Evolutionary conservation across 2,888 invertebrate genomes (phyloP).

Genomic region (Unio delphinus): DNA sequence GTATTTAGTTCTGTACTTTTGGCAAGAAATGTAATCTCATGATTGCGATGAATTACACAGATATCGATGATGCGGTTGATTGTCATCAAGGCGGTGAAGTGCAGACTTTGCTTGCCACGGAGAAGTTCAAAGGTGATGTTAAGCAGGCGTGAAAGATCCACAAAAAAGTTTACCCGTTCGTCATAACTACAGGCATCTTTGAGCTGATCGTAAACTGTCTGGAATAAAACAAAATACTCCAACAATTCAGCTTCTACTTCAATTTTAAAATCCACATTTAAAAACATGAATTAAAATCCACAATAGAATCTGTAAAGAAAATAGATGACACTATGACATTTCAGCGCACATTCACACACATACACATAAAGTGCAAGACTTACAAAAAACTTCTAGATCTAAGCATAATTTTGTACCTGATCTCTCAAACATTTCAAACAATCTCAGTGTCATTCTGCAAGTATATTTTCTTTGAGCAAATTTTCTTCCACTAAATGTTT

Average conservation of each 20-base stretch:
- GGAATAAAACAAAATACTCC: constrained; percentile 15
- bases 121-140: constrained; percentile 75
- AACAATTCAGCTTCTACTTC: not conserved
- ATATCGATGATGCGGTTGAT: constrained; percentile 76
- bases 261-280: not conserved
- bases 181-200: constrained; percentile 40
- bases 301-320: too few species aligned
- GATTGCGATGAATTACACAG: constrained; percentile 72
- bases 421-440: too few species aligned
- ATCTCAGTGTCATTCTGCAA: too few species aligned
- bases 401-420: too few species aligned
- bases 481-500: too few species aligned
- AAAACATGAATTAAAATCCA: too few species aligned
- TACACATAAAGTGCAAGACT: too few species aligned
- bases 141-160: constrained; percentile 74
- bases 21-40: constrained; percentile 50
- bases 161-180: constrained; percentile 64
- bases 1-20: constrained; percentile 34
- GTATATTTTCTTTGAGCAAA: too few species aligned
- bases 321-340: too few species aligned
- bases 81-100: constrained; percentile 77
- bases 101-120: constrained; percentile 76
- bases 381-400: too few species aligned
- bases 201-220: constrained; percentile 63
- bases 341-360: too few species aligned